Evolutionary conservation across 2,888 invertebrate species (phyloP), one percentile per base, ranked within the genome.

Genomic region (Stegana nigrithorax): DNA sequence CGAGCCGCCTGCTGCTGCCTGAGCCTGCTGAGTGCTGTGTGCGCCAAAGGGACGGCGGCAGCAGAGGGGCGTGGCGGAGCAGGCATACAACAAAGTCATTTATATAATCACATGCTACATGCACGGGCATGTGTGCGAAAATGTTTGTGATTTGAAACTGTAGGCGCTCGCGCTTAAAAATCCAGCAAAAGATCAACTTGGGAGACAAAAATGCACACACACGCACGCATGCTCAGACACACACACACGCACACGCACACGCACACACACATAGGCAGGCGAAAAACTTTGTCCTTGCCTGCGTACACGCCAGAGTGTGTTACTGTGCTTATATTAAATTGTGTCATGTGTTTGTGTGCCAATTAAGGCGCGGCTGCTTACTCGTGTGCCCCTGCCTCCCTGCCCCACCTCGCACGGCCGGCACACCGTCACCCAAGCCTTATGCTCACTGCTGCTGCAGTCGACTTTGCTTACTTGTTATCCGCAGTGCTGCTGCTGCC

Each of bases 181-280:
- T 42, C 26, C 68, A 60, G 67, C 78, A 63, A 80, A 80, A 75
- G 75, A 75, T 75, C 80, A 78, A 78, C 75, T 62, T 63, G 75
- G 75, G 80, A 75, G 69, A 69, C 72, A 70, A 77, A 62, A 67
- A 36, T 51, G 59, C 62, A 59, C 6, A 27, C 70, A 69, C 80
- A 63, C 66, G 42, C 56, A 60, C 61, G 59, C 12, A 25, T n/a
- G n/a, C n/a, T n/a, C n/a, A n/a, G n/a, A n/a, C n/a, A n/a, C n/a
- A n/a, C n/a, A n/a, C 47, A 64, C 60, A 65, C 36, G 63, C 60
- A 45, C 27, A 45, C 61, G 55, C 51, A 65, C 62, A 73, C 77
- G 71, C 73, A 74, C 21, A n/a, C n/a, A n/a, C n/a, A n/a, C n/a
- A n/a, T n/a, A n/a, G n/a, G 25, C 73, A 70, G 67, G 69, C 67